Evolutionary conservation across 2,888 invertebrate species (phyloP).

Genomic region (Antheraea yamamai): DNA sequence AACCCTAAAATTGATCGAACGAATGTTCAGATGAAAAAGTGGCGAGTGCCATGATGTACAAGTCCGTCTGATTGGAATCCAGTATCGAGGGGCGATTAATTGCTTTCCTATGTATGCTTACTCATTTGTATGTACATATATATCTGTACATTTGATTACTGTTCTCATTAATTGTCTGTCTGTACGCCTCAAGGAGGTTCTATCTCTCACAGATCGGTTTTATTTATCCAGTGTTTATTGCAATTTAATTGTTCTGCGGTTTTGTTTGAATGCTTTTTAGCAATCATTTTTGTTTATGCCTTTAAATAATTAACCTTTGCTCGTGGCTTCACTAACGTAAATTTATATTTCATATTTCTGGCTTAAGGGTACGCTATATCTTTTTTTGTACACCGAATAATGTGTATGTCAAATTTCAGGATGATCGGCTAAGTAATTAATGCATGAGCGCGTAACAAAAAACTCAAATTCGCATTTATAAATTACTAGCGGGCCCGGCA

Average conservation of each 20-base stretch:
- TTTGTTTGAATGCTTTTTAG: background rate
- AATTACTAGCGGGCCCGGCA: too few relatives aligned
- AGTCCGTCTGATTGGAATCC: conserved; percentile 32
- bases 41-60: conserved; percentile 22
- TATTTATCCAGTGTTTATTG: background rate
- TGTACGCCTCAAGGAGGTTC: background rate
- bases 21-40: conserved; percentile 31
- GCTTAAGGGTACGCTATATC: too few relatives aligned
- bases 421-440: too few relatives aligned
- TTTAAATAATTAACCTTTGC: too few relatives aligned
- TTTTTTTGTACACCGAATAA: too few relatives aligned
- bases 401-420: too few relatives aligned
- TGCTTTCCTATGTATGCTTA: conserved; percentile 20
- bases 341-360: too few relatives aligned
- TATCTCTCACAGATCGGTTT: background rate
- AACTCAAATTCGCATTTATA: too few relatives aligned
- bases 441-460: too few relatives aligned
- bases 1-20: conserved; percentile 25
- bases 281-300: too few relatives aligned
- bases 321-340: too few relatives aligned
- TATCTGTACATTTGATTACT: background rate
- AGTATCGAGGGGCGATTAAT: conserved; percentile 29
- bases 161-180: background rate
- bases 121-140: conserved; percentile 2
- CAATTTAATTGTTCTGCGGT: background rate